Evolutionary conservation across 2,113 vertebrate species (phyloP).

Genomic region (Haliaeetus leucogaster): DNA sequence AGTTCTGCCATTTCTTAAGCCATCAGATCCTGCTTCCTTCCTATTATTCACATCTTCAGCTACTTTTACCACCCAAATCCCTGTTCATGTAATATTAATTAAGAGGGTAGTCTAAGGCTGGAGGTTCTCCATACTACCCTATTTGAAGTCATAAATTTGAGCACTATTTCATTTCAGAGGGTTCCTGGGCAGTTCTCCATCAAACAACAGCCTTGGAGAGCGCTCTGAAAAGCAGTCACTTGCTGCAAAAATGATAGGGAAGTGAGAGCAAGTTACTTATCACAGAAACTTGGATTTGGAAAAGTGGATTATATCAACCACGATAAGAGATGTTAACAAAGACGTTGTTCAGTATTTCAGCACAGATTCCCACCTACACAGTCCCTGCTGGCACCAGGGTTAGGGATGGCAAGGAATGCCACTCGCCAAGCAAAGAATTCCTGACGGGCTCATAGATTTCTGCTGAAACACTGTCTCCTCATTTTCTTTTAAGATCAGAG

Average conservation of each 20-base stretch:
- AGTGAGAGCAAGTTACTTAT: background rate
- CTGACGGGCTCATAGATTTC: background rate
- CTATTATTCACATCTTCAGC: background rate
- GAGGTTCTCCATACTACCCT: background rate
- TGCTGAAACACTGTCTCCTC: background rate
- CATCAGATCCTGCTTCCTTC: background rate
- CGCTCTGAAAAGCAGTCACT: background rate
- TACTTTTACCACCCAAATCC: background rate
- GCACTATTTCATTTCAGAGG: background rate
- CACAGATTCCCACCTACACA: background rate
- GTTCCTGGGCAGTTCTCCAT: background rate
- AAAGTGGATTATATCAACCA: background rate
- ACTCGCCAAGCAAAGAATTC: background rate
- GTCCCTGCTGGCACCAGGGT: background rate
- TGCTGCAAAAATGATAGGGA: background rate
- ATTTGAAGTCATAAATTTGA: background rate
- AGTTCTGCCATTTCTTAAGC: background rate
- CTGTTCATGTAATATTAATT: background rate
- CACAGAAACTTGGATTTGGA: background rate
- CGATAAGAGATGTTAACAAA: background rate
- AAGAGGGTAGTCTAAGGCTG: background rate
- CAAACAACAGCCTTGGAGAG: background rate
- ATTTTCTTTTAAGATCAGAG: background rate
- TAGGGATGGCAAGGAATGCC: background rate
- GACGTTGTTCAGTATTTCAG: background rate